Evolutionary conservation across 2,888 invertebrate species (phyloP).

Genomic region (Drosophila mulleri): DNA sequence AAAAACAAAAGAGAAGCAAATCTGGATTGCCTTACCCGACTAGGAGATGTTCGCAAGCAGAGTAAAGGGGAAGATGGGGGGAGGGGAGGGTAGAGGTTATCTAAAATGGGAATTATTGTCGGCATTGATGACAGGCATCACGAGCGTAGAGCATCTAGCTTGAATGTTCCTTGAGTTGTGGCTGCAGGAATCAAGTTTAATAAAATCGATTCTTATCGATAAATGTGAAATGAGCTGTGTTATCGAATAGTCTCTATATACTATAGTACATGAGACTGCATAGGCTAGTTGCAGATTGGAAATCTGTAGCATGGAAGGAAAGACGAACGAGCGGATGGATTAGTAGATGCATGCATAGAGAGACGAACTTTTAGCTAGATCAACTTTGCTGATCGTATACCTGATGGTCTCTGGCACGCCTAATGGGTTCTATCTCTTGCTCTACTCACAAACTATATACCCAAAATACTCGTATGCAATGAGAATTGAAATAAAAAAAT

Average conservation of each 20-base stretch:
- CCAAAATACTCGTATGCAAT: neutral
- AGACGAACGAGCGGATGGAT: too few species aligned
- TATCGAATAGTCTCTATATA: neutral
- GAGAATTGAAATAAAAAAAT: neutral
- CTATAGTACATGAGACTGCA: neutral
- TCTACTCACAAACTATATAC: neutral
- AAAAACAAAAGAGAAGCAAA: neutral
- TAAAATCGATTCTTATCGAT: neutral
- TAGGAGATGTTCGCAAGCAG: neutral
- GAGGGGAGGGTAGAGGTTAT: too few species aligned
- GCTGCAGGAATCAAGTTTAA: neutral
- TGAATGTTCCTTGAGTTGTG: neutral
- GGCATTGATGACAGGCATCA: neutral
- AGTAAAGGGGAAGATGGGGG: too few species aligned
- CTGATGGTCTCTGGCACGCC: neutral
- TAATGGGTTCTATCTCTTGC: neutral
- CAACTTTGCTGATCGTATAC: too few species aligned
- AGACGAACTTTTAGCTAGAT: too few species aligned
- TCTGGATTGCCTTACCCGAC: neutral
- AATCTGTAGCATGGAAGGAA: too few species aligned
- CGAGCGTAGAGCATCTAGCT: too few species aligned
- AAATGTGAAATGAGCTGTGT: neutral
- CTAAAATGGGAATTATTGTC: too few species aligned
- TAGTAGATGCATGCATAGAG: too few species aligned
- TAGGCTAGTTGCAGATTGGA: too few species aligned